A percentile compares a stretch with the other conserved stretches of the same genome.
Evolutionary conservation across 2,113 vertebrate species (phyloP).

Genomic region (Crotalus tigris): DNA sequence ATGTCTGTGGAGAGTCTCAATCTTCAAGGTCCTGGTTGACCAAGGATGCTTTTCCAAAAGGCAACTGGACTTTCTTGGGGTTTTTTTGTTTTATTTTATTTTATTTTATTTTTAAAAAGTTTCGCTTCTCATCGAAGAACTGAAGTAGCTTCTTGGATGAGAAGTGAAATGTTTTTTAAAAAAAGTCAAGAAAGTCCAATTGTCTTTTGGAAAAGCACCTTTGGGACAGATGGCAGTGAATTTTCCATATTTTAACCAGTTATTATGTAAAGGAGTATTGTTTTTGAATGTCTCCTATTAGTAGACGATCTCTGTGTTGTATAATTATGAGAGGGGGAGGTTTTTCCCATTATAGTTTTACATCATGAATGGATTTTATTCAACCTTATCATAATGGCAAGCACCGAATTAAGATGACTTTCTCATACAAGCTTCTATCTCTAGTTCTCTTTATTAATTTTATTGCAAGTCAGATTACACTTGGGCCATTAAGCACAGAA

Average conservation of each 20-base stretch:
- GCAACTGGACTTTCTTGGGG: neutral
- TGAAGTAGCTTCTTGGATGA: neutral
- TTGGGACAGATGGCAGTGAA: neutral
- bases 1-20: neutral
- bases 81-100: too few relatives aligned
- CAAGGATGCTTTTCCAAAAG: neutral
- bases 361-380: neutral
- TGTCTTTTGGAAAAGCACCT: neutral
- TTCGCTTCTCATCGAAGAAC: neutral
- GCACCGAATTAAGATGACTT: neutral
- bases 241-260: neutral
- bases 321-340: neutral
- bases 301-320: neutral
- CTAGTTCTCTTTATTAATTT: neutral
- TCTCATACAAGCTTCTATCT: accelerated
- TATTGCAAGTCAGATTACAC: neutral
- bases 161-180: neutral
- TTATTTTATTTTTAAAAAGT: neutral
- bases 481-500: neutral
- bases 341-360: neutral
- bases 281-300: neutral
- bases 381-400: neutral
- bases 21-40: neutral
- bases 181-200: neutral
- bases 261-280: neutral